Evolutionary conservation across 2,888 invertebrate species (phyloP).

Genomic region (Muschampia plurimacula): DNA sequence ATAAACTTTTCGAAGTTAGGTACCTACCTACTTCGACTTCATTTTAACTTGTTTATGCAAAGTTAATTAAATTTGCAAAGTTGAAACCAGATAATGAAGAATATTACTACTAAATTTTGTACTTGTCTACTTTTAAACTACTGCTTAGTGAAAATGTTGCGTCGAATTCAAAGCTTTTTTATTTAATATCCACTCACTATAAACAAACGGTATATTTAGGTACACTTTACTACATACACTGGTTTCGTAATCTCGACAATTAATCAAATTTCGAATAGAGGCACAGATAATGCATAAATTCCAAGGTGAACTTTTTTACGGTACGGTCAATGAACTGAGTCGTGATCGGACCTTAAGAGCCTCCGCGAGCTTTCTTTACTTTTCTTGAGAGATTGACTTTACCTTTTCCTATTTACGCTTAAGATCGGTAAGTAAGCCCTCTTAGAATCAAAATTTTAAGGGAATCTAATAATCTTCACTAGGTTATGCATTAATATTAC

Average conservation of each 20-base stretch:
- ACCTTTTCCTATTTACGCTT: constrained; percentile 9
- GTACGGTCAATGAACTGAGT: constrained; percentile 65
- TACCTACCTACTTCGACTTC: constrained; percentile 38
- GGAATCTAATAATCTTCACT: not conserved
- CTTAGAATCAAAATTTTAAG: not conserved
- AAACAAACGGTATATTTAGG: not conserved
- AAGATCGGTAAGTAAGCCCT: not conserved
- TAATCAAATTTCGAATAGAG: constrained; percentile 29
- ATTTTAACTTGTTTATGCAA: constrained; percentile 38
- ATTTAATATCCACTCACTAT: not conserved
- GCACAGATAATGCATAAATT: constrained; percentile 32
- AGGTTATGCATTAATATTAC: not conserved
- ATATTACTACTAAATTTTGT: not conserved
- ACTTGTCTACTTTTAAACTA: not conserved
- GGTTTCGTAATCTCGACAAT: constrained; percentile 18
- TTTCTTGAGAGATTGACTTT: constrained; percentile 12
- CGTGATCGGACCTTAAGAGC: constrained; percentile 59
- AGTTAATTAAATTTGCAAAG: constrained; percentile 33
- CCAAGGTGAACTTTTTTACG: constrained; percentile 50
- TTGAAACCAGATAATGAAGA: constrained; percentile 21
- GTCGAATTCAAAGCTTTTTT: not conserved
- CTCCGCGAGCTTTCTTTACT: constrained; percentile 52
- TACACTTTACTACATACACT: not conserved
- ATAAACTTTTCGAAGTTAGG: constrained; percentile 49
- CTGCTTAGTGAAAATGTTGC: not conserved